phyloP scores from a whole-genome alignment of 2,888 invertebrate species.

The Lampropteryx suffumata region DNA sequence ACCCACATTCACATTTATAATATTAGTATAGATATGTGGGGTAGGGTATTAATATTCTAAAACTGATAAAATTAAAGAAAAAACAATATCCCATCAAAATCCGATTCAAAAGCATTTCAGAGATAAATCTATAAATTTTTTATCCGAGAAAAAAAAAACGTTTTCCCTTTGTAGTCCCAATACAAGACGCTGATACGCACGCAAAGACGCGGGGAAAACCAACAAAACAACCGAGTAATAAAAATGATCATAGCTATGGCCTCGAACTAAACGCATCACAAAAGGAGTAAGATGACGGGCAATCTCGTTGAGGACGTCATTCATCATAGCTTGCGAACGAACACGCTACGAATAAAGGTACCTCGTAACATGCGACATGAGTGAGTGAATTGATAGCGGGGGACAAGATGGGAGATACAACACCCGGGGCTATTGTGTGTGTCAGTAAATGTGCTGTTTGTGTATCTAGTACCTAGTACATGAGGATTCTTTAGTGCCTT shows the following conservation, averaged over 20 bases:
- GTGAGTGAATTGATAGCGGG: conserved; percentile 11
- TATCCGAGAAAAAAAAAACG: no score
- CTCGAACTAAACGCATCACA: conserved; percentile 49
- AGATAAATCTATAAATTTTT: conserved; percentile 15
- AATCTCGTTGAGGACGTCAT: conserved; percentile 49
- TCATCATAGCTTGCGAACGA: conserved; percentile 43
- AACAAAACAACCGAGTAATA: conserved; percentile 54
- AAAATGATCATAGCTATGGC: conserved; percentile 58
- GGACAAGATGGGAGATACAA: conserved; percentile 3
- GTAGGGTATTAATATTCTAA: no score
- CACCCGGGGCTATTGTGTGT: conserved; percentile 2
- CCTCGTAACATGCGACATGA: conserved; percentile 1
- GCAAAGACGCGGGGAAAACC: conserved; percentile 48
- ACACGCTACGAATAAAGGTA: conserved; percentile 7
- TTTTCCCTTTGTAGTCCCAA: no score
- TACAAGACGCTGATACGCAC: neutral
- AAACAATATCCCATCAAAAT: neutral
- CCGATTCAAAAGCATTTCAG: conserved; percentile 31
- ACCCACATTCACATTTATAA: no score
- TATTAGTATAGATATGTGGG: no score
- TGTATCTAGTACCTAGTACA: conserved; percentile 2
- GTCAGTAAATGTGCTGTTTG: neutral
- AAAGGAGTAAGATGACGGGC: conserved; percentile 47
- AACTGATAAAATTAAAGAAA: no score
- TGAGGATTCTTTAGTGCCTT: no score